phyloP scores from a whole-genome alignment of 1,140 invertebrate genomes.

The Paramacrobiotus metropolitanus region DNA sequence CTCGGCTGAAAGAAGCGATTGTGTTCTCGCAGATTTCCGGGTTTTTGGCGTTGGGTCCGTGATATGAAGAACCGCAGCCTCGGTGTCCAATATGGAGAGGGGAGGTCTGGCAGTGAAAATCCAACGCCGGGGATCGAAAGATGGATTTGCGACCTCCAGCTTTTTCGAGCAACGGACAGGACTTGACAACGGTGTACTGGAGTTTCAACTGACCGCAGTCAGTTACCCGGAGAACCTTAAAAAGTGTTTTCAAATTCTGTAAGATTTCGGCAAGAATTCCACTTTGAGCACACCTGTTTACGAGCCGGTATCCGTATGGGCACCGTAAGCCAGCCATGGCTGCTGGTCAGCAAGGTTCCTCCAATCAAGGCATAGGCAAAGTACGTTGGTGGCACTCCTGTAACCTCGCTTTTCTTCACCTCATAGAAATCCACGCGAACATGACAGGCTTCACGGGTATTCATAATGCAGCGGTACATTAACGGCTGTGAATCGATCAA shows the following conservation, averaged over 20 bases:
- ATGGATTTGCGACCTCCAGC: too few relatives aligned
- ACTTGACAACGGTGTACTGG: neutral
- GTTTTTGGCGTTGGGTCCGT: too few relatives aligned
- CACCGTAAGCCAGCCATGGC: neutral
- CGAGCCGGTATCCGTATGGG: neutral
- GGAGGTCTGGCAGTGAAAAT: neutral
- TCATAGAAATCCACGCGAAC: neutral
- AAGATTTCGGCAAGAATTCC: too few relatives aligned
- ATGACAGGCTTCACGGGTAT: neutral
- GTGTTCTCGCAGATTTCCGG: slow-evolving; percentile 68
- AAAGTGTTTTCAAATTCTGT: too few relatives aligned
- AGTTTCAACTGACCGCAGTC: neutral
- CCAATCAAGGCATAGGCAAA: neutral
- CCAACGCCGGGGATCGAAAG: too few relatives aligned
- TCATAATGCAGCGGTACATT: neutral
- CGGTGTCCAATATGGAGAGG: neutral
- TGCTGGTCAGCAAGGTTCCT: neutral
- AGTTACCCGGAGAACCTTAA: neutral
- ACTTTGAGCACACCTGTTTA: too few relatives aligned
- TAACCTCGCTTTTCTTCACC: neutral
- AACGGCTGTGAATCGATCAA: neutral
- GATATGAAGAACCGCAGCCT: neutral
- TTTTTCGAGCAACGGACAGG: neutral
- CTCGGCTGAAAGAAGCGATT: slow-evolving; percentile 70
- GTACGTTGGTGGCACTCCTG: neutral